Percentiles rank a stretch among this genome's conserved stretches.
These are phyloP conservation scores for Corythornis madagascariensis DNA, from an alignment of 2,113 vertebrate genomes.

Conservation along the genomic window DNA sequence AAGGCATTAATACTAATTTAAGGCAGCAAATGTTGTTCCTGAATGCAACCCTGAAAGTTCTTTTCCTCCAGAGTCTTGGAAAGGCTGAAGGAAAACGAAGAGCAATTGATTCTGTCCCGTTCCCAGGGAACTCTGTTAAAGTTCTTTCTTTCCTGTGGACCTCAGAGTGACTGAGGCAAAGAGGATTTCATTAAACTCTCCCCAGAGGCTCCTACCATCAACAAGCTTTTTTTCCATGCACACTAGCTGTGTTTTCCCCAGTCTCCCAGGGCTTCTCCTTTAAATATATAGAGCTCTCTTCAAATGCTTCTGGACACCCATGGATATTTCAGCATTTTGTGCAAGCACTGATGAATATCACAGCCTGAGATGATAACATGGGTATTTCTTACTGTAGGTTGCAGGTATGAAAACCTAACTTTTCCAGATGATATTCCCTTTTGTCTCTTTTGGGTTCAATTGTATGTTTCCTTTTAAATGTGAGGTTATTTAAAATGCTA, in stretches of 20 bases:
- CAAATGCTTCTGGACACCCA: background rate
- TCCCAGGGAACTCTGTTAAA: conserved; percentile 16
- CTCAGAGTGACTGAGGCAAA: background rate
- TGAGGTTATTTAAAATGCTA: background rate
- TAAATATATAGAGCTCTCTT: background rate
- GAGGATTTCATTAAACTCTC: conserved; percentile 24
- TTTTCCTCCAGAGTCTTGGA: background rate
- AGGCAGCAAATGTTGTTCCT: background rate
- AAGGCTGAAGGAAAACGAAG: background rate
- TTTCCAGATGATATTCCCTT: background rate
- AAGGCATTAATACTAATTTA: background rate
- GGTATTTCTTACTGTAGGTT: background rate
- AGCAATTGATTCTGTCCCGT: background rate
- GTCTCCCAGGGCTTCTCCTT: background rate
- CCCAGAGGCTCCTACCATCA: background rate
- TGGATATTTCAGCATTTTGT: background rate
- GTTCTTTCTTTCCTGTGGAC: background rate
- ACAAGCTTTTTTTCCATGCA: background rate
- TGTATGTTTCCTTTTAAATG: background rate
- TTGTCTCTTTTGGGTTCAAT: background rate
- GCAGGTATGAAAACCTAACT: background rate
- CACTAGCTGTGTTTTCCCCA: background rate
- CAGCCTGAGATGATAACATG: background rate
- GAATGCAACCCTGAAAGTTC: conserved; percentile 9
- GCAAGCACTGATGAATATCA: background rate